Conservation (phyloP, 2,113 vertebrate species). For the Lamprologus tigripictilis region DNA sequence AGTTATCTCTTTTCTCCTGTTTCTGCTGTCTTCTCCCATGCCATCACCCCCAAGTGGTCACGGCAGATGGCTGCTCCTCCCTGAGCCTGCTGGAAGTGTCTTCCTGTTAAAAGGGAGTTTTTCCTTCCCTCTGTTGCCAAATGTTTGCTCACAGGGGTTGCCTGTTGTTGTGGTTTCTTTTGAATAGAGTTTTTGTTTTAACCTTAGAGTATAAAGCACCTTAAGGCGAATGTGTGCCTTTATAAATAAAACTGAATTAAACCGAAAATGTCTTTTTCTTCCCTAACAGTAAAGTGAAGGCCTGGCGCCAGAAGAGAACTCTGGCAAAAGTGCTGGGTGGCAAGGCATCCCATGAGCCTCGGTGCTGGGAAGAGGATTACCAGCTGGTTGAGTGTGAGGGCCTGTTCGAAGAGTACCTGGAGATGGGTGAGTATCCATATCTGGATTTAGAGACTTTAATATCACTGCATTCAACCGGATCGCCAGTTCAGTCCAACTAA, state of each 20-base stretch:
- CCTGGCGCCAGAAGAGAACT: slow-evolving; percentile 67
- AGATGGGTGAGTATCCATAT: slow-evolving; percentile 61
- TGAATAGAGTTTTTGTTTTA: not conserved
- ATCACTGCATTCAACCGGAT: not conserved
- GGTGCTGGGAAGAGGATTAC: slow-evolving; percentile 72
- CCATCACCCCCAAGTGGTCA: not conserved
- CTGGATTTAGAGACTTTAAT: not conserved
- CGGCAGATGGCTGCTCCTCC: not conserved
- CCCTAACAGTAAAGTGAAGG: slow-evolving; percentile 70
- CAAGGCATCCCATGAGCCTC: slow-evolving; percentile 47
- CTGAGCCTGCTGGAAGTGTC: not conserved
- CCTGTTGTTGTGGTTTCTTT: not conserved
- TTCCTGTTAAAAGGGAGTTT: not conserved
- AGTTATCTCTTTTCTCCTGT: not conserved
- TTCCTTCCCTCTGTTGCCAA: not conserved
- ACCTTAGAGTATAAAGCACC: not conserved
- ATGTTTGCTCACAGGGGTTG: not conserved
- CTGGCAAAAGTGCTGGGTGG: slow-evolving; percentile 53
- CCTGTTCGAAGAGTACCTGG: slow-evolving; percentile 77
- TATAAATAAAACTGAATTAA: not conserved
- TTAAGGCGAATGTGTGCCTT: not conserved
- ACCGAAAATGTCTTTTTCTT: not conserved
- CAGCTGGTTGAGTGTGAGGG: slow-evolving; percentile 72
- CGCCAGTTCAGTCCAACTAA: not conserved
- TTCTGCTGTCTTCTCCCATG: not conserved